Conservation (phyloP, 1,140 invertebrate species). For the Aplysia californica region DNA sequence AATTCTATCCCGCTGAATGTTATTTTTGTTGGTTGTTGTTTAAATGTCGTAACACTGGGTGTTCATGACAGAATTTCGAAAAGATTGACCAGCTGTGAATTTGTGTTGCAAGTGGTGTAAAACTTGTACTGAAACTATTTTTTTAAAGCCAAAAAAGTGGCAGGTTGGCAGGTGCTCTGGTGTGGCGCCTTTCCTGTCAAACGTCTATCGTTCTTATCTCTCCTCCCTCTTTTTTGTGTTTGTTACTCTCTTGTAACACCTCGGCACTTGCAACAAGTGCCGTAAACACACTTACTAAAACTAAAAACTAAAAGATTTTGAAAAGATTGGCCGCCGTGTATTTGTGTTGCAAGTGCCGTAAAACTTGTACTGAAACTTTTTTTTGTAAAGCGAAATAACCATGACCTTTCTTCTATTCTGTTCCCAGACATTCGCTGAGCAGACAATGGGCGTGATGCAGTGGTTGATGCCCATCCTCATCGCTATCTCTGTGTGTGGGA, state of each 20-base stretch:
- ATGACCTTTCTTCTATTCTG: neutral
- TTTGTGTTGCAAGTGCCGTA: neutral
- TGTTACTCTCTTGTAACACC: neutral
- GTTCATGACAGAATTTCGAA: too few species aligned
- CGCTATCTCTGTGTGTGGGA: slow-evolving; percentile 97
- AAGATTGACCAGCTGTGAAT: too few species aligned
- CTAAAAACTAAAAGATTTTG: neutral
- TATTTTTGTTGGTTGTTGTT: too few species aligned
- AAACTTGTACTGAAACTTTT: neutral
- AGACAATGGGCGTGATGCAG: slow-evolving; percentile 89
- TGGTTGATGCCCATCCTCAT: slow-evolving; percentile 98
- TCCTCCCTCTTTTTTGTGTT: neutral
- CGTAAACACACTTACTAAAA: neutral
- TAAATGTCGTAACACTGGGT: too few species aligned
- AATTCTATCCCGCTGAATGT: too few species aligned
- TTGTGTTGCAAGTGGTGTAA: too few species aligned
- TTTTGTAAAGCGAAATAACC: slow-evolving; percentile 28
- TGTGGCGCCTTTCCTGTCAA: too few species aligned
- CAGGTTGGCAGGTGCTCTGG: too few species aligned
- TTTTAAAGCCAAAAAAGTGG: too few species aligned
- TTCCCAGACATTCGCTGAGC: slow-evolving; percentile 87
- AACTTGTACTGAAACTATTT: too few species aligned
- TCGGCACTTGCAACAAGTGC: neutral
- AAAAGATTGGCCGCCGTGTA: neutral
- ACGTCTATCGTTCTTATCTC: too few species aligned